A percentile compares a stretch with the other conserved stretches of the same genome.
Conservation (phyloP, 2,888 invertebrate genomes). For the Steinernema carpocapsae region DNA sequence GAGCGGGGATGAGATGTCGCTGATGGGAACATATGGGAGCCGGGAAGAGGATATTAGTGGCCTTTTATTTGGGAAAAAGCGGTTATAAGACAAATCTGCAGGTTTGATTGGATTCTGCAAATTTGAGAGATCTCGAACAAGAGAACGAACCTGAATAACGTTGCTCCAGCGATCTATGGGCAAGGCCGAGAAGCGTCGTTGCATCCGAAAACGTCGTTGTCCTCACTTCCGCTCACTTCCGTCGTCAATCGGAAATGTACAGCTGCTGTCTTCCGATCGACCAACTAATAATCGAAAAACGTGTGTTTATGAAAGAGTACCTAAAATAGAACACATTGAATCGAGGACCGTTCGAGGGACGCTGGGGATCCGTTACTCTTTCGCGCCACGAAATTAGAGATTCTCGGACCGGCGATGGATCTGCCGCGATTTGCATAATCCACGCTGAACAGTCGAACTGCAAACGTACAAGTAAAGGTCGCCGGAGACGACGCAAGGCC, state of each 20-base stretch:
- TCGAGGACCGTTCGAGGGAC: background rate
- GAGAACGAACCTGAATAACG: constrained; percentile 13
- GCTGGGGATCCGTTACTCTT: background rate
- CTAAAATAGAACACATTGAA: background rate
- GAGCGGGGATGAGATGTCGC: constrained; percentile 10
- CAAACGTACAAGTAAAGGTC: constrained; percentile 34
- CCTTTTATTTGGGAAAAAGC: constrained; percentile 8
- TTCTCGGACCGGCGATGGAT: background rate
- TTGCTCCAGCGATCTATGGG: background rate
- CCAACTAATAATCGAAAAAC: background rate
- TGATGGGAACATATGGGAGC: constrained; percentile 18
- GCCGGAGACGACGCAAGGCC: constrained; percentile 1
- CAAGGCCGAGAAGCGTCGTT: background rate
- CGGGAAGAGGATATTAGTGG: background rate
- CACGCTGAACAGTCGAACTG: constrained; percentile 20
- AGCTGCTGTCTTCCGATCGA: background rate
- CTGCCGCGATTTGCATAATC: constrained; percentile 28
- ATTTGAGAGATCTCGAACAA: background rate
- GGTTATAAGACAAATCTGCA: background rate
- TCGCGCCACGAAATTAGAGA: background rate
- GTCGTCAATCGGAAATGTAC: background rate
- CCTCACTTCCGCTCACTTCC: background rate
- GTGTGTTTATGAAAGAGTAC: constrained; percentile 2
- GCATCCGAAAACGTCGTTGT: constrained; percentile 6
- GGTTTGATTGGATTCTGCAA: background rate